Evolutionary conservation across 2,888 invertebrate genomes (phyloP).

Genomic region (Exocentrus adspersus): DNA sequence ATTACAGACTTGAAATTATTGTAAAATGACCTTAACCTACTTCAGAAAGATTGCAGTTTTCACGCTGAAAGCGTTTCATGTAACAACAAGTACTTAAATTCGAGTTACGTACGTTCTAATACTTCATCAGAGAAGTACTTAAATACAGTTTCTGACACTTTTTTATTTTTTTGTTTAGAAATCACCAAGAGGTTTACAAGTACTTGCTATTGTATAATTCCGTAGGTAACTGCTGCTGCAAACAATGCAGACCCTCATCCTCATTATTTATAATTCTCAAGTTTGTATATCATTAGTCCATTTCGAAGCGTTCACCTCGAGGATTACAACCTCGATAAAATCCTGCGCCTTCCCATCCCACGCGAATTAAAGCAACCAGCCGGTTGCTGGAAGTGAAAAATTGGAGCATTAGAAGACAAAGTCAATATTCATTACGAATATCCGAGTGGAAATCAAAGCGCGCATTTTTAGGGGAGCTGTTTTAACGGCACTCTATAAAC

Average conservation of each 20-base stretch:
- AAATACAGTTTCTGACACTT: too few species aligned
- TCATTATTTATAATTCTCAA: neutral
- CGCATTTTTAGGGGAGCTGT: slow-evolving; percentile 26
- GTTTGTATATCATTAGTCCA: neutral
- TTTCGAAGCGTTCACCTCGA: neutral
- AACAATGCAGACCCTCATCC: neutral
- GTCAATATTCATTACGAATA: slow-evolving; percentile 27
- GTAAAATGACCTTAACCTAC: too few species aligned
- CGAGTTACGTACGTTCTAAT: too few species aligned
- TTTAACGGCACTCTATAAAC: slow-evolving; percentile 35
- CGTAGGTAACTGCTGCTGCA: too few species aligned
- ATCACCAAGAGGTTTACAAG: too few species aligned
- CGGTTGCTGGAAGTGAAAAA: slow-evolving; percentile 18
- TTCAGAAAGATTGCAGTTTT: too few species aligned
- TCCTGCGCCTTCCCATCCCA: neutral
- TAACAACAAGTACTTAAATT: too few species aligned
- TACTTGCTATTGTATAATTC: too few species aligned
- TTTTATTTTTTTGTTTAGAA: too few species aligned
- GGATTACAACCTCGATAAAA: neutral
- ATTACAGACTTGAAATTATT: too few species aligned
- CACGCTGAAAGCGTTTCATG: too few species aligned
- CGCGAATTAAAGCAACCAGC: slow-evolving; percentile 12
- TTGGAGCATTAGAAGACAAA: slow-evolving; percentile 21
- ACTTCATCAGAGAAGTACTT: too few species aligned
- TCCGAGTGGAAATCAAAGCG: slow-evolving; percentile 20